phyloP scores from a whole-genome alignment of 2,797 vertebrate genomes.

The Sebastes diploproa region DNA sequence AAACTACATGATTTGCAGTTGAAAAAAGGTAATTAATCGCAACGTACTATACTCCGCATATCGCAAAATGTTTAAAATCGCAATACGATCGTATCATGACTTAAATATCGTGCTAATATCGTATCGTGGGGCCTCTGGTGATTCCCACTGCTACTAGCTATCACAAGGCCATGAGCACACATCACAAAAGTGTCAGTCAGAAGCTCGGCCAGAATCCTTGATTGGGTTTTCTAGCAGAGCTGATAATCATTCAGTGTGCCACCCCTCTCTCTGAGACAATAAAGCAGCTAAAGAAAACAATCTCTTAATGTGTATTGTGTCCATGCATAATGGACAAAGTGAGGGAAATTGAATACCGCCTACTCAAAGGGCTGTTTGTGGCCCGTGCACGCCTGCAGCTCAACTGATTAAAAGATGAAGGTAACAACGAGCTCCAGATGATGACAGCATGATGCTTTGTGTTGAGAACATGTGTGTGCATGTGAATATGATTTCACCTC shows the following conservation, averaged over 20 bases:
- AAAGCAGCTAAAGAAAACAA: slow-evolving; percentile 24
- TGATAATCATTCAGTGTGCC: not conserved
- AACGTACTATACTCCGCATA: no score
- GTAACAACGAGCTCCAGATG: not conserved
- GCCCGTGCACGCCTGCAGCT: not conserved
- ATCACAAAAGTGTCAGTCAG: not conserved
- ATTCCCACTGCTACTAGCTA: no score
- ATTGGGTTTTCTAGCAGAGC: not conserved
- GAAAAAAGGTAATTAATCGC: no score
- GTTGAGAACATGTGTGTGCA: not conserved
- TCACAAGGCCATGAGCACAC: not conserved
- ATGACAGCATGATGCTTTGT: slow-evolving; percentile 1
- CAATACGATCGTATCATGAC: no score
- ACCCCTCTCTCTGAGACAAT: not conserved
- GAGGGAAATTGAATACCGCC: slow-evolving; percentile 34
- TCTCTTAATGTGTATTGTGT: slow-evolving; percentile 35
- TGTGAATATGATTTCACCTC: slow-evolving; percentile 15
- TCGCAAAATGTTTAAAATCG: no score
- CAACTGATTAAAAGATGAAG: slow-evolving; percentile 25
- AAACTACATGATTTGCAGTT: no score
- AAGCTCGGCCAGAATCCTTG: not conserved
- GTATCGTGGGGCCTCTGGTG: no score
- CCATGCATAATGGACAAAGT: slow-evolving; percentile 33
- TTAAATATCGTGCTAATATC: no score
- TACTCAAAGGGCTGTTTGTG: slow-evolving; percentile 15